Evolutionary conservation across 1,140 invertebrate genomes (phyloP).

Genomic region (Hyles euphorbiae): DNA sequence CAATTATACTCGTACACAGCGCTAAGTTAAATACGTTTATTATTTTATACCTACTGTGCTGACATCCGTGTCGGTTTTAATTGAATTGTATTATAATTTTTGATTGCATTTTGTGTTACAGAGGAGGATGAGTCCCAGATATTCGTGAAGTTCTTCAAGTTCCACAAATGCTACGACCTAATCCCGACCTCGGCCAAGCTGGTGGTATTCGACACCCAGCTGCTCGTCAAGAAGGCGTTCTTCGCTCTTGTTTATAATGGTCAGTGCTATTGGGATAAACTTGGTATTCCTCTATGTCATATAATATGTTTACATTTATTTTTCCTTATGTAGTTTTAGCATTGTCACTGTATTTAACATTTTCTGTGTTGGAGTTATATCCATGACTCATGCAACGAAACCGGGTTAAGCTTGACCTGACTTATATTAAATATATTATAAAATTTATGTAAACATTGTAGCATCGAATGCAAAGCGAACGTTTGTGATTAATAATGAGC

Average conservation of each 20-base stretch:
- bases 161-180: conserved; percentile 99
- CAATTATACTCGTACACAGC: too few species aligned
- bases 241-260: conserved; percentile 99
- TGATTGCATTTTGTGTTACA: conserved; percentile 76
- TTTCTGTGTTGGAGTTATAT: too few species aligned
- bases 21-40: not conserved
- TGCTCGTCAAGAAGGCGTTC: conserved; percentile 99
- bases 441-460: too few species aligned
- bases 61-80: not conserved
- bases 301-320: conserved; percentile 3
- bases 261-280: conserved; percentile 64
- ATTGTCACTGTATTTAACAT: not conserved
- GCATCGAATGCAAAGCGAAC: conserved; percentile 5
- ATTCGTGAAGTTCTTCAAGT: conserved; percentile 99
- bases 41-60: not conserved
- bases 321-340: conserved; percentile 4
- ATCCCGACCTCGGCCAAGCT: conserved; percentile 99
- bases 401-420: too few species aligned
- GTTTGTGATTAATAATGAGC: conserved; percentile 5
- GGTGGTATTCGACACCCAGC: conserved; percentile 99
- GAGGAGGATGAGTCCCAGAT: conserved; percentile 97
- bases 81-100: too few species aligned
- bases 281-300: not conserved
- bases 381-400: too few species aligned
- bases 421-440: too few species aligned